Base-by-base conservation (phyloP, 2,888 invertebrate species). In the Acleris holmiana region DNA sequence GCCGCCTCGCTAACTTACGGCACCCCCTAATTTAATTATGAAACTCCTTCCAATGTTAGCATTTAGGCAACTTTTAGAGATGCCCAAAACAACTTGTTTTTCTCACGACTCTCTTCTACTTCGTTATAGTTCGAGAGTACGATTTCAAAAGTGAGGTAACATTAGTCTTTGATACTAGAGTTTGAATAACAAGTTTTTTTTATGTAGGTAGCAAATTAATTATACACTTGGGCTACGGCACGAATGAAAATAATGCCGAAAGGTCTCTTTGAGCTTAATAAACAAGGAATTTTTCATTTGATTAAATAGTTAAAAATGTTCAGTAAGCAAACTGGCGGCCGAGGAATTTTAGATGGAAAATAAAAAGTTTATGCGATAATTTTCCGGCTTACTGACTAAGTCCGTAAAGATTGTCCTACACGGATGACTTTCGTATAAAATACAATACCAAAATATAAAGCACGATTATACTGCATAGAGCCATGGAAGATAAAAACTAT, bases 1-100 rank as follows among this genome's bases (percentile, higher is more conserved):
- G 76, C 76, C 71, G 72, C 64, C 68, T 74, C 71, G 71, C 74
- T 80, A 83, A 83, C 79, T 85, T 80, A 81, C 77, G 75, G 75
- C 73, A 65, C 65, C 75, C 41, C 73, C 73, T 79, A 83, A 87
- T 85, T 83, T 78, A 78, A 81, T 87, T 84, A 85, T 76, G 74
- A 78, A 83, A 82, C 78, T 82, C 73, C 70, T 69, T 66, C 59
- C 58, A 49, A 55, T 60, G 61, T 59, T 62, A 57, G 51, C 61
- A 60, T 59, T 67, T 61, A 47, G 61, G 56, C 55, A 59, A 50
- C 63, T 53, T 44, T 55, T 41, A 50, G 67, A 63, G 63, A 35
- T 59, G 49, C 53, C 54, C 51, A 56, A 67, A 63, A 59, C 63
- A 58, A 57, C 50, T 64, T 61, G 63, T 64, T 62, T 61, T 61